Conservation (phyloP, 2,797 vertebrate genomes). For the Rhinichthys osculus region DNA sequence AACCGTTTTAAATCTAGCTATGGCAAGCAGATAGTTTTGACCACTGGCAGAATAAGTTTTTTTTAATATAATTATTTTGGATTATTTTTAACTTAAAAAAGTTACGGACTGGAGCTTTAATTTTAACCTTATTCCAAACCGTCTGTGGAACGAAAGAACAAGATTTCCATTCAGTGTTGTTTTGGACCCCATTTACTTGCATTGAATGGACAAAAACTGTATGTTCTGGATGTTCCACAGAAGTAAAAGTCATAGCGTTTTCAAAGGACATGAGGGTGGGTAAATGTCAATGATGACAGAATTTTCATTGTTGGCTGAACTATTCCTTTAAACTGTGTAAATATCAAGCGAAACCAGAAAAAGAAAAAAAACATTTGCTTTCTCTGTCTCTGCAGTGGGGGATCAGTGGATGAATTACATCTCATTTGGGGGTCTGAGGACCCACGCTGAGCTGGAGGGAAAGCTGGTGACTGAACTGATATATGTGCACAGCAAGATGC, state of each 20-base stretch:
- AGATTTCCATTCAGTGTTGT: not conserved
- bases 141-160: not conserved
- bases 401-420: slow-evolving; percentile 97
- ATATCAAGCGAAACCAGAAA: not conserved
- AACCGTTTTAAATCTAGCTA: no score
- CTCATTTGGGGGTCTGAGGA: slow-evolving; percentile 91
- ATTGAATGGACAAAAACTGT: not conserved
- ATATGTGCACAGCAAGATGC: slow-evolving; percentile 97
- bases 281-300: not conserved
- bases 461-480: slow-evolving; percentile 92
- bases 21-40: no score
- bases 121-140: not conserved
- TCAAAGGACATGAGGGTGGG: no score
- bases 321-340: not conserved
- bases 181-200: not conserved
- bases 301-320: not conserved
- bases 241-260: not conserved
- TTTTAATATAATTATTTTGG: no score
- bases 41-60: no score
- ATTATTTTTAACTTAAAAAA: no score
- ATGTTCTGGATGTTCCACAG: not conserved
- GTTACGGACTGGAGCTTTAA: no score
- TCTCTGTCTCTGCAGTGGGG: slow-evolving; percentile 80
- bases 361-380: not conserved
- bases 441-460: slow-evolving; percentile 89